These are phyloP conservation scores for Linnaemya tessellans DNA, from an alignment of 2,888 invertebrate genomes.

Conservation along the genomic window DNA sequence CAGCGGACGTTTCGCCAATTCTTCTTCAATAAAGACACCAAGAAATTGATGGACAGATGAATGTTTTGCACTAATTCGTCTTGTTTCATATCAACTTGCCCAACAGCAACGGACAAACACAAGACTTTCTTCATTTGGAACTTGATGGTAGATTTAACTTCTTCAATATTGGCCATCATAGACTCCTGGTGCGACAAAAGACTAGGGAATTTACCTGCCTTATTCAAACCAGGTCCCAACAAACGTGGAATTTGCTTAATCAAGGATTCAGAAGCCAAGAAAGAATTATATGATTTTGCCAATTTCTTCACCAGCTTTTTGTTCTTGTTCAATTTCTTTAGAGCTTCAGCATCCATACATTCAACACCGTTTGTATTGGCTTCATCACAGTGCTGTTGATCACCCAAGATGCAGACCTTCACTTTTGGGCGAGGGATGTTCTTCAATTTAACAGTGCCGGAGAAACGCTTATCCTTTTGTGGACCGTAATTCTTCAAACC, in stretches of 20 bases:
- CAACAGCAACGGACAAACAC: slow-evolving; percentile 98
- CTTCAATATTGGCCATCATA: slow-evolving; percentile 97
- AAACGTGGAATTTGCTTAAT: slow-evolving; percentile 99
- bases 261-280: slow-evolving; percentile 98
- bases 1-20: slow-evolving; percentile 99
- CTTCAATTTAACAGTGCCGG: slow-evolving; percentile 99
- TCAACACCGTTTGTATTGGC: slow-evolving; percentile 95
- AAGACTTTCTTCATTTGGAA: slow-evolving; percentile 99
- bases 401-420: slow-evolving; percentile 99
- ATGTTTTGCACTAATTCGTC: slow-evolving; percentile 99
- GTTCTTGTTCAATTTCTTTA: slow-evolving; percentile 99
- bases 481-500: slow-evolving; percentile 99
- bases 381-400: slow-evolving; percentile 99
- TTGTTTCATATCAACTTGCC: slow-evolving; percentile 97
- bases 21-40: slow-evolving; percentile 99
- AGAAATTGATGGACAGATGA: slow-evolving; percentile 98
- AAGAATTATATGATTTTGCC: slow-evolving; percentile 97
- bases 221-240: slow-evolving; percentile 99
- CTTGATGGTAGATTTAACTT: slow-evolving; percentile 99
- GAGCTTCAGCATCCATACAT: slow-evolving; percentile 98
- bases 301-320: slow-evolving; percentile 99
- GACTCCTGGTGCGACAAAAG: slow-evolving; percentile 98
- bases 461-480: slow-evolving; percentile 99
- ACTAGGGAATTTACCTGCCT: slow-evolving; percentile 99
- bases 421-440: slow-evolving; percentile 99